Conservation (phyloP, 1,140 invertebrate species). For the Artemia franciscana region DNA sequence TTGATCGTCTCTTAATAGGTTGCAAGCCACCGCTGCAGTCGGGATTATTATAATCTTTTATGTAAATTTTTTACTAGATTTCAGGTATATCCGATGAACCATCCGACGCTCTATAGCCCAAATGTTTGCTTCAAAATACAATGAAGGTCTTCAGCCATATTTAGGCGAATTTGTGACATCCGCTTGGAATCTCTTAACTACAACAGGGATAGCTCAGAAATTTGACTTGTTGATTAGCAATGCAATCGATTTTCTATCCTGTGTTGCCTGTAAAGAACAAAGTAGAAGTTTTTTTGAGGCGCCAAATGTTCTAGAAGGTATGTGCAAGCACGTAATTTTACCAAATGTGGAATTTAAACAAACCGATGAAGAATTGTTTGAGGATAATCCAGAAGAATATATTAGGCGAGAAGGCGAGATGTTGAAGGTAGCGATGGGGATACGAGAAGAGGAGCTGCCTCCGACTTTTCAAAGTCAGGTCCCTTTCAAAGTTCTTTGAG, state of each 20-base stretch:
- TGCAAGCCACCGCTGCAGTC: too few relatives aligned
- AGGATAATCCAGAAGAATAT: conserved; percentile 95
- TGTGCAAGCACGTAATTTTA: conserved; percentile 93
- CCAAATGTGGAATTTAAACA: conserved; percentile 79
- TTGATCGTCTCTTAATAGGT: too few relatives aligned
- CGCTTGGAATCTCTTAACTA: conserved; percentile 69
- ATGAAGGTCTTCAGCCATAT: conserved; percentile 80
- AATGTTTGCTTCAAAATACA: conserved; percentile 94
- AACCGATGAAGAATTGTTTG: conserved; percentile 66
- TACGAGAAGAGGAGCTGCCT: conserved; percentile 75
- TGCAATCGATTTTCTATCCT: conserved; percentile 77
- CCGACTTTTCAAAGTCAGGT: conserved; percentile 84
- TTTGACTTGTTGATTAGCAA: conserved; percentile 86
- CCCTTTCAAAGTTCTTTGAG: conserved; percentile 69
- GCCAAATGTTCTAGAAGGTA: conserved; percentile 54
- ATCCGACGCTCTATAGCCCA: too few relatives aligned
- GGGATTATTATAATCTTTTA: too few relatives aligned
- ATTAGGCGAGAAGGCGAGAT: conserved; percentile 80
- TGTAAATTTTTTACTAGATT: too few relatives aligned
- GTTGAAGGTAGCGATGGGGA: conserved; percentile 97
- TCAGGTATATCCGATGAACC: too few relatives aligned
- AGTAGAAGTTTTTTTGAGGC: conserved; percentile 77
- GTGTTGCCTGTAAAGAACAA: conserved; percentile 67
- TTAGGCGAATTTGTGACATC: conserved; percentile 70
- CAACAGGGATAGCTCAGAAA: conserved; percentile 59